Evolutionary conservation across 2,113 vertebrate genomes (phyloP).

Genomic region (Phoenicopterus ruber): DNA sequence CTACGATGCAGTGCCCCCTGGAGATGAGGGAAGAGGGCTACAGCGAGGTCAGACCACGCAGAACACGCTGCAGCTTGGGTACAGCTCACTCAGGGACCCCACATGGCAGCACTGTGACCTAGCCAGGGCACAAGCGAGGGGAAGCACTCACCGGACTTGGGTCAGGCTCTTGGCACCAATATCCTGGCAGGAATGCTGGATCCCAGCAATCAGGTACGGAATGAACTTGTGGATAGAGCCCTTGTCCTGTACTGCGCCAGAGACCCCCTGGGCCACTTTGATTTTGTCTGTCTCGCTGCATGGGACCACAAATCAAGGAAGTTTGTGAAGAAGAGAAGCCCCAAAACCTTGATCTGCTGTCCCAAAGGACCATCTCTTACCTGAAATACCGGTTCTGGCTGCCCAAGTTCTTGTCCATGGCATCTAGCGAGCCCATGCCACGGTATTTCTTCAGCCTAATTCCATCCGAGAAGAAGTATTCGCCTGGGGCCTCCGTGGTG

Average conservation of each 20-base stretch:
- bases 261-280: conserved; percentile 97
- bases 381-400: conserved; percentile 97
- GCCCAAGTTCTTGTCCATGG: conserved; percentile 98
- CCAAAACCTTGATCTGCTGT: neutral
- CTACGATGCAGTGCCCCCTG: neutral
- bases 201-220: conserved; percentile 93
- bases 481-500: conserved; percentile 92
- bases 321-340: neutral
- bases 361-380: conserved; percentile 62
- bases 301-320: neutral
- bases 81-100: neutral
- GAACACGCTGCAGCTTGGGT: neutral
- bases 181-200: conserved; percentile 97
- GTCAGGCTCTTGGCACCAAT: conserved; percentile 95
- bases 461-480: conserved; percentile 98
- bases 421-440: conserved; percentile 96
- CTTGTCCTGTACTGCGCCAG: conserved; percentile 95
- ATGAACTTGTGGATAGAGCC: conserved; percentile 98
- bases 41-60: neutral
- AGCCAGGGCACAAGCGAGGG: neutral
- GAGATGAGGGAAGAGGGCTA: neutral
- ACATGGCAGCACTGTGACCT: neutral
- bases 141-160: conserved; percentile 85
- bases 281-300: conserved; percentile 96
- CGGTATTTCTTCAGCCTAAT: conserved; percentile 96